Evolutionary conservation across 37 sponge, comb jelly and placozoan species (phyloP).

Genomic region (Crambe crambe): DNA sequence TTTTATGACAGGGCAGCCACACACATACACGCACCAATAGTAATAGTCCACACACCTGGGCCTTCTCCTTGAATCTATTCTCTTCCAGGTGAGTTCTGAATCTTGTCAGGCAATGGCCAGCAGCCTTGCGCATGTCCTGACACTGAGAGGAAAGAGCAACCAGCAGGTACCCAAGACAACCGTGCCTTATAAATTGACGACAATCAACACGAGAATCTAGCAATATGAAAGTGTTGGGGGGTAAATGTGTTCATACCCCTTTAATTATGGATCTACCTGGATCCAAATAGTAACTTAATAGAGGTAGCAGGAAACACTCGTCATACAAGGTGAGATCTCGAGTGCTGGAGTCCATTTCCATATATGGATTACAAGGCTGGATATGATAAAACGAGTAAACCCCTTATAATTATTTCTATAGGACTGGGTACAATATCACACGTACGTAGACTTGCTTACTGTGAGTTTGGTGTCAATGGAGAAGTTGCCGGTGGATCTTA

Average conservation of each 20-base stretch:
- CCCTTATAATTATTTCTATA: not conserved
- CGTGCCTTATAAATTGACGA: conserved; percentile 63
- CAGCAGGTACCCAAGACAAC: conserved; percentile 67
- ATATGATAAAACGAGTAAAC: not conserved
- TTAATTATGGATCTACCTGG: conserved; percentile 54
- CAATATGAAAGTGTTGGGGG: too few species aligned
- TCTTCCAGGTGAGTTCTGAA: conserved; percentile 58
- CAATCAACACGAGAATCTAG: conserved; percentile 55
- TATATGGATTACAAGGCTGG: conserved; percentile 51
- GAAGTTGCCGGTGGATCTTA: conserved; percentile 20
- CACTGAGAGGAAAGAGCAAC: conserved; percentile 46
- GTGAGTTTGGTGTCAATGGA: conserved; percentile 15
- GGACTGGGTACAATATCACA: not conserved
- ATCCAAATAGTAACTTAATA: conserved; percentile 56
- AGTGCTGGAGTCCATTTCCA: not conserved
- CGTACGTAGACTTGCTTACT: too few species aligned
- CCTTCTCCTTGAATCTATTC: conserved; percentile 70
- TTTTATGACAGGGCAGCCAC: too few species aligned
- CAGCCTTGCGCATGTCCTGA: conserved; percentile 55
- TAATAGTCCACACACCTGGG: too few species aligned
- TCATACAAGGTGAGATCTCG: conserved; percentile 48
- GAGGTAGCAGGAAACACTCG: conserved; percentile 74
- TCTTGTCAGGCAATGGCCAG: conserved; percentile 48
- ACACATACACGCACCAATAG: too few species aligned
- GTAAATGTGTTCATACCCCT: too few species aligned